phyloP scores from a whole-genome alignment of 2,888 invertebrate genomes.

The Anthoptus insignis region DNA sequence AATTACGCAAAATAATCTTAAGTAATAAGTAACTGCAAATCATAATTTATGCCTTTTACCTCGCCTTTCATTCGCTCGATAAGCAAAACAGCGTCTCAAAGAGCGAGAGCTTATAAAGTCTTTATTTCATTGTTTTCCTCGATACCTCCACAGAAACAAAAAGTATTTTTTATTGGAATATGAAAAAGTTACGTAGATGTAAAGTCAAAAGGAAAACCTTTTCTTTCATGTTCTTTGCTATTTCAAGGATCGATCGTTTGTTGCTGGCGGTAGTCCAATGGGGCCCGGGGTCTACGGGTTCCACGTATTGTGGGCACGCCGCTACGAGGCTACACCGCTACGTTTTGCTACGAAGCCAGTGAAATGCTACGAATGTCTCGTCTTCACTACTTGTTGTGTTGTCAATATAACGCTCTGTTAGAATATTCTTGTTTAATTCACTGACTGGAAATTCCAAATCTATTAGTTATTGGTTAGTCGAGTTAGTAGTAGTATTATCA shows the following conservation, averaged over 20 bases:
- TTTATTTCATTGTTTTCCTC: constrained; percentile 8
- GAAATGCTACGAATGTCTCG: background rate
- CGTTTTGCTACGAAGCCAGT: constrained; percentile 47
- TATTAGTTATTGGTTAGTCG: too few species aligned
- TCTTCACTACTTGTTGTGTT: background rate
- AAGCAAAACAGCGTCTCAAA: background rate
- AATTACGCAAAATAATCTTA: too few species aligned
- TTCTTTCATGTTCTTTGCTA: constrained; percentile 16
- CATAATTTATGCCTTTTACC: background rate
- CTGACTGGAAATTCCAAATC: background rate
- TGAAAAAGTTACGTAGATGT: constrained; percentile 5
- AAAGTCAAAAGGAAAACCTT: constrained; percentile 6
- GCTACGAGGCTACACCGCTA: constrained; percentile 46
- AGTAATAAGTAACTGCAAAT: background rate
- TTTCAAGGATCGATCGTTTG: constrained; percentile 45
- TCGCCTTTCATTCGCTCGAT: background rate
- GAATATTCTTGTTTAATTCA: background rate
- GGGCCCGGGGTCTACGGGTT: constrained; percentile 38
- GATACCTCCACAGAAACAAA: constrained; percentile 3
- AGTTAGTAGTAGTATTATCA: too few species aligned
- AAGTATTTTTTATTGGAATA: constrained; percentile 1
- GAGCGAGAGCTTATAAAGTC: constrained; percentile 2
- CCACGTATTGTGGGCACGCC: constrained; percentile 50
- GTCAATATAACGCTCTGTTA: background rate
- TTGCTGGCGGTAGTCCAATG: constrained; percentile 51